These are phyloP conservation scores for Thaumatotibia leucotreta DNA, from an alignment of 1,140 invertebrate species.

Conservation along the genomic window DNA sequence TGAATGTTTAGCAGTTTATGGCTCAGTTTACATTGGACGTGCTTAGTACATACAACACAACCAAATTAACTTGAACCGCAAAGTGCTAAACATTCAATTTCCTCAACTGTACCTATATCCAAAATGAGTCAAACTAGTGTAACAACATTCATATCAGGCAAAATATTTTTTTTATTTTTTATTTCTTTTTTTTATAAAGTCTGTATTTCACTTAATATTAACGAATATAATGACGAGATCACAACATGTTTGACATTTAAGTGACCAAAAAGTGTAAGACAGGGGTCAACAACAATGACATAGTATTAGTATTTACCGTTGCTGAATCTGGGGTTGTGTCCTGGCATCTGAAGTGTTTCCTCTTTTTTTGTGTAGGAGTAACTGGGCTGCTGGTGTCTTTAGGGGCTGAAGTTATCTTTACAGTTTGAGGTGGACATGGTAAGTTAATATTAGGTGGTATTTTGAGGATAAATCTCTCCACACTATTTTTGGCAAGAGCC, in stretches of 20 bases:
- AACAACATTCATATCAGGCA: no score
- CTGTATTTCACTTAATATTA: conserved; percentile 55
- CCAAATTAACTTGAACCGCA: no score
- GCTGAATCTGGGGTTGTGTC: conserved; percentile 42
- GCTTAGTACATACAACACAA: no score
- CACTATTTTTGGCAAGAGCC: conserved; percentile 40
- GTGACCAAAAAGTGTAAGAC: conserved; percentile 62
- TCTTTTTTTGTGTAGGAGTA: conserved; percentile 67
- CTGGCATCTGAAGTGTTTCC: conserved; percentile 64
- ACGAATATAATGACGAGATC: conserved; percentile 44
- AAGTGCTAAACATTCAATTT: no score
- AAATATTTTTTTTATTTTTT: no score
- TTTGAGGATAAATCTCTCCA: conserved; percentile 56
- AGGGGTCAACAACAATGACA: no score
- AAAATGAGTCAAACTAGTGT: no score
- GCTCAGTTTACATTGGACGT: no score
- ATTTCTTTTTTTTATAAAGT: no score
- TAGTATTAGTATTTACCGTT: conserved; percentile 36
- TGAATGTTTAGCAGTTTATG: no score
- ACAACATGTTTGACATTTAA: conserved; percentile 37
- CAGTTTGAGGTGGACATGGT: conserved; percentile 53
- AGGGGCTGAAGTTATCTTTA: conserved; percentile 53
- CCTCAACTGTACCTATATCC: no score
- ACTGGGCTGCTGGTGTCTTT: conserved; percentile 54
- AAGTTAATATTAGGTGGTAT: conserved; percentile 58